Evolutionary conservation across 2,797 vertebrate genomes (phyloP).

Genomic region (Neopelma chrysocephalum): DNA sequence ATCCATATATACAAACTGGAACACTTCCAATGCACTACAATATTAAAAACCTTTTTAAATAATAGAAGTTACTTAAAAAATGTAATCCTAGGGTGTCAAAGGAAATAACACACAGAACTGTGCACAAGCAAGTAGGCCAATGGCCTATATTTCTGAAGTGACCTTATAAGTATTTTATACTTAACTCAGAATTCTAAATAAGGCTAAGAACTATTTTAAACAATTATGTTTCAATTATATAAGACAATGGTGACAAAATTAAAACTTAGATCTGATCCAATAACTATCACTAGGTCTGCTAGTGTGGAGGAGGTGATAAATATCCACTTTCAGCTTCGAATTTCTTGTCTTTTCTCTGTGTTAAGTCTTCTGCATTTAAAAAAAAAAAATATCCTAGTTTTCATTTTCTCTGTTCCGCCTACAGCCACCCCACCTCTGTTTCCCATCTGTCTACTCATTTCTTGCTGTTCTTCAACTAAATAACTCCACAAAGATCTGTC

Average conservation of each 20-base stretch:
- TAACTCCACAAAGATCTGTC: neutral
- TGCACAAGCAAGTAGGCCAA: neutral
- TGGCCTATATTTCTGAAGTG: neutral
- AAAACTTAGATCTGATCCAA: conserved; percentile 34
- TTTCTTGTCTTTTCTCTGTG: conserved; percentile 16
- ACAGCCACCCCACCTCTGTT: conserved; percentile 29
- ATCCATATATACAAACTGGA: neutral
- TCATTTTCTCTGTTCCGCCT: conserved; percentile 37
- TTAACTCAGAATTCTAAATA: conserved; percentile 35
- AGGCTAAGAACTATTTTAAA: neutral
- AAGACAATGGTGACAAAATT: conserved; percentile 51
- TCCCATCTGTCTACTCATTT: conserved; percentile 33
- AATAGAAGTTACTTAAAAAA: neutral
- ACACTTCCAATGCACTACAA: neutral
- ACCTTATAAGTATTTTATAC: neutral
- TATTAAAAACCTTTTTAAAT: neutral
- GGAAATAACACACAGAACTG: neutral
- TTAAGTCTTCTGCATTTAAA: neutral
- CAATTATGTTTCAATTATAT: conserved; percentile 29
- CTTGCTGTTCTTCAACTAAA: neutral
- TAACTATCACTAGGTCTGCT: conserved; percentile 48
- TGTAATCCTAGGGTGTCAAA: neutral
- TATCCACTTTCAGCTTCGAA: conserved; percentile 23
- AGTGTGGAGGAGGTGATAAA: conserved; percentile 53
- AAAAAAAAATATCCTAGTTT: neutral